Base-by-base conservation (phyloP, 2,797 vertebrate species). In the Falco concolor region DNA sequence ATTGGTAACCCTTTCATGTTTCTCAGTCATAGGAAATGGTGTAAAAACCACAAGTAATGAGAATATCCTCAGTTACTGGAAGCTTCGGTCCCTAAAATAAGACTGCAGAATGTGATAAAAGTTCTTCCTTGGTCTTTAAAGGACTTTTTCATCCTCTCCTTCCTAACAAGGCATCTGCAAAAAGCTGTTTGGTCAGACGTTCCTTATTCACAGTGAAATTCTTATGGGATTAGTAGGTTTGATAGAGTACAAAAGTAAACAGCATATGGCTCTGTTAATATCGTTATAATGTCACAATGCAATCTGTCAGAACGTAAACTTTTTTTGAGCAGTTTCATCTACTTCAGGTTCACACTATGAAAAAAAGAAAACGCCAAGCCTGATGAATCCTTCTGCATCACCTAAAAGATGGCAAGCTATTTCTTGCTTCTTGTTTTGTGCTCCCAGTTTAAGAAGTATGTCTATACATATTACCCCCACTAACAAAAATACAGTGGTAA, bases 261-360 rank as follows among this genome's bases (percentile, higher is more conserved):
- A 97, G 90, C 93, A 95, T 92, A 93, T 92, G 92, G 82, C 44
- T 93, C 83, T 85, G 72, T 63, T 92, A 96, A 92, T 89, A 89
- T 72, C 84, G 74, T 81, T 73, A n/a, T 76, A 93, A 87, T 80
- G 72, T 84, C 93, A 82, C 63, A 87, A 47, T 20, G 23, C 84
- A 88, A 60, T 93, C 97, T 97, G 96, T 72, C 83, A 91, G 84
- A 83, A 93, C 34, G 40, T 7, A 79, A 93, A 95, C 25, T 76
- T 82, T 80, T 80, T 84, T 49, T 59, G n/a, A 90, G 60, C 49
- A 65, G 72, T 86, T 91, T 82, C 14, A 72, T 90, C 95, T 84
- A 64, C 77, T 89, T 87, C 27, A 52, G 40, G 40, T 49, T 92
- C 78, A 63, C 23, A 16, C 27, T 32, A 16, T 19, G 3, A 16